Evolutionary conservation across 2,888 invertebrate species (phyloP), one percentile per base, ranked within the genome.

Genomic region (Belgica antarctica): DNA sequence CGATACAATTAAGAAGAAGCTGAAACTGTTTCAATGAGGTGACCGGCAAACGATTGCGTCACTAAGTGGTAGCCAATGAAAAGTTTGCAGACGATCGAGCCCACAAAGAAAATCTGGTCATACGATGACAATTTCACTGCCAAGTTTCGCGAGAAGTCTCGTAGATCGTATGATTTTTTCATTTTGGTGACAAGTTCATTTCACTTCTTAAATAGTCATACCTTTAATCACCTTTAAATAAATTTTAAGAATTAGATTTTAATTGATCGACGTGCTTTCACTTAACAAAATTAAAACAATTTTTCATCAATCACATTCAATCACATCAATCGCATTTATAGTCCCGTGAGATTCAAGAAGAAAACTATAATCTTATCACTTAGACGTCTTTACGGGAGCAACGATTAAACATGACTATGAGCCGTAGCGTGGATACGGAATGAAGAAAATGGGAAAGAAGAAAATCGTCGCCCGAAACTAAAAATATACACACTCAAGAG

Each of bases 11-110:
- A n/a, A 59, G 22, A 59, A 59, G 59, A 59, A 59, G 27, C 59
- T 27, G 5, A 12, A 46, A 59, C 4, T 59, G 59, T 59, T 59
- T 59, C 59, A 59, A 59, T 59, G 59, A 59, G 59, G 59, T 59
- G 59, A 59, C 27, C 59, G 59, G 12, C 7, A 2, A 24, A 3
- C 27, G 12, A n/a, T 59, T 27, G 25, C 59, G 59, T 59, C 59
- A 59, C 27, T 1, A n/a, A n/a, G 12, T 19, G 10, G 2, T 15
- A 15, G 27, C 59, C 59, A 59, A 59, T 59, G 27, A 27, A 5
- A 52, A n/a, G n/a, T n/a, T 41, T 41, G 52, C 25, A 59, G 12
- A 12, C 4, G 59, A 59, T 59, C 59, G 59, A 59, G 25, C 59
- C 59, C 27, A 59, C 59, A 15, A 10, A 59, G n/a, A 24, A 25